These are phyloP conservation scores for Eptesicus fuscus DNA, from an alignment of 2,113 vertebrate genomes.

Conservation along the genomic window DNA sequence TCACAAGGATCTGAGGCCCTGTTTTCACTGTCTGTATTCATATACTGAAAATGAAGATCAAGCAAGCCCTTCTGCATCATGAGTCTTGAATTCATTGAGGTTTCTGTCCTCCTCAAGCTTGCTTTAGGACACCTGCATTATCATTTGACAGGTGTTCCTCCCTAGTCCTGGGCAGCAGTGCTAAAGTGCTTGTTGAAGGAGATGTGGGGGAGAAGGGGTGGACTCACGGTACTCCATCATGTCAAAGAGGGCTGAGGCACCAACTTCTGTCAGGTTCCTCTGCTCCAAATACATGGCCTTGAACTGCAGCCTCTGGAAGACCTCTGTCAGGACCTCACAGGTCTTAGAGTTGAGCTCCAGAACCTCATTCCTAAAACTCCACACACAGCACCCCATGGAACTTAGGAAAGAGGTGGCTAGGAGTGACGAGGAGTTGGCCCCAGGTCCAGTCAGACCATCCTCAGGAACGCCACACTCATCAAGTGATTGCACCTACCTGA, in stretches of 20 bases:
- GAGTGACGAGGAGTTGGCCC: slow-evolving; percentile 66
- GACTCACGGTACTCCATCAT: slow-evolving; percentile 93
- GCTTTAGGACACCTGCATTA: background rate
- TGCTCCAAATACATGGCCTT: slow-evolving; percentile 89
- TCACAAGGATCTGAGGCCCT: background rate
- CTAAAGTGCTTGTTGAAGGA: slow-evolving; percentile 92
- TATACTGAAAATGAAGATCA: background rate
- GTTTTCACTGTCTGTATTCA: background rate
- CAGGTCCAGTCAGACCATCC: slow-evolving; percentile 55
- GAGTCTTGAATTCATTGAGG: no score
- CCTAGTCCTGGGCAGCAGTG: slow-evolving; percentile 81
- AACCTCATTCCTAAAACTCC: slow-evolving; percentile 84
- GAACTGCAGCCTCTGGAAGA: slow-evolving; percentile 91
- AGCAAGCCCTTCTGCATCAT: background rate
- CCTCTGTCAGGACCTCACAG: slow-evolving; percentile 88
- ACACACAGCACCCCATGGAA: background rate
- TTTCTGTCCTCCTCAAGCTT: background rate
- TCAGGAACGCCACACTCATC: slow-evolving; percentile 90
- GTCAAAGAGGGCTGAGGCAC: slow-evolving; percentile 88
- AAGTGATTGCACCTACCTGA: slow-evolving; percentile 96
- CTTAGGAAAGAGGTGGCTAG: accelerated
- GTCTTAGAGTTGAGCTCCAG: slow-evolving; percentile 89
- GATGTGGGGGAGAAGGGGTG: slow-evolving; percentile 89
- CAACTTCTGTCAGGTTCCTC: slow-evolving; percentile 90
- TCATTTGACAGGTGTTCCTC: background rate